Percentiles rank a stretch among this genome's conserved stretches.
Conservation (phyloP, 2,113 vertebrate species). For the Microtus pennsylvanicus region DNA sequence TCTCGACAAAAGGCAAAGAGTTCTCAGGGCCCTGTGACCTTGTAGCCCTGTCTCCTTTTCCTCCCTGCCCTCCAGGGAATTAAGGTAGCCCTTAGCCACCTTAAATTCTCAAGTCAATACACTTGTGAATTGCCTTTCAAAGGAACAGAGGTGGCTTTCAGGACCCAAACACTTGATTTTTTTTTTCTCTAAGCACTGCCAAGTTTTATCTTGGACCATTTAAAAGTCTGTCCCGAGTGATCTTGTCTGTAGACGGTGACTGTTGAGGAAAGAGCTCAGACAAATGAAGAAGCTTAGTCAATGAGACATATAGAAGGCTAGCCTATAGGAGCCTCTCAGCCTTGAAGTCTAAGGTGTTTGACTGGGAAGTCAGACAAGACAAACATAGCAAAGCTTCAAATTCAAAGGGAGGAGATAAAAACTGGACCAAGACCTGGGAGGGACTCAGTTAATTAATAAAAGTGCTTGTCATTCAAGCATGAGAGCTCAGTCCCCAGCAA, state of each 20-base stretch:
- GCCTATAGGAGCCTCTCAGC: not conserved
- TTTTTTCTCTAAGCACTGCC: not conserved
- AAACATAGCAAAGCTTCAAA: not conserved
- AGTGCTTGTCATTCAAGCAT: not conserved
- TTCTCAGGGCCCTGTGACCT: conserved; percentile 34
- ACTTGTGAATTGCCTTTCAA: conserved; percentile 24
- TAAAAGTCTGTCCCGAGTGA: not conserved
- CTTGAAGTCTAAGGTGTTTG: not conserved
- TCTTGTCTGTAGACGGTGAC: not conserved
- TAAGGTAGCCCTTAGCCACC: not conserved
- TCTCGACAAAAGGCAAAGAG: not conserved
- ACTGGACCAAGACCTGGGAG: not conserved
- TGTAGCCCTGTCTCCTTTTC: not conserved
- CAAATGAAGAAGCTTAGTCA: not conserved
- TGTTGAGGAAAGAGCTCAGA: not conserved
- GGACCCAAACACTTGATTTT: not conserved
- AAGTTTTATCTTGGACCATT: conserved; percentile 37
- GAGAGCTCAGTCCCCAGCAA: not conserved
- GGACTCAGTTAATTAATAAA: not conserved
- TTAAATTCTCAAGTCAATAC: not conserved
- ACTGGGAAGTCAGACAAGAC: conserved; percentile 20
- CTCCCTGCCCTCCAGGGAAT: not conserved
- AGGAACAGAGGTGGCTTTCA: not conserved
- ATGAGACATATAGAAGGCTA: not conserved
- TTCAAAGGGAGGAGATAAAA: not conserved